Conservation (phyloP, 2,888 invertebrate species). For the Spisula solida region DNA sequence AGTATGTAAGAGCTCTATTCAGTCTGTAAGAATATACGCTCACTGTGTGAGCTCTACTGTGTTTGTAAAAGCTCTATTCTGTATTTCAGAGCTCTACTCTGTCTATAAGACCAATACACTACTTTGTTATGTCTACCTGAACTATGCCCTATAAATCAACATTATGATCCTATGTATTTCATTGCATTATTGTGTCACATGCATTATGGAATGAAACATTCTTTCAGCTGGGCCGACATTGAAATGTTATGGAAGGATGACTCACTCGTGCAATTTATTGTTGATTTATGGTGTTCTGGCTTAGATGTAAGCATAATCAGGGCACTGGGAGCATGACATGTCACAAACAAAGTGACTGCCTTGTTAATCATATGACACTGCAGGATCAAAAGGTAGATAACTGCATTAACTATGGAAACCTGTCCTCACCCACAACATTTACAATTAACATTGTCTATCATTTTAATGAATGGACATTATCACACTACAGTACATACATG, state of each 20-base stretch:
- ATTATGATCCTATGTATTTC: too few species aligned
- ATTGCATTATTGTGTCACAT: too few species aligned
- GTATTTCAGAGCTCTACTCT: too few species aligned
- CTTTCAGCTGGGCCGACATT: too few species aligned
- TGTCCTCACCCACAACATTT: constrained; percentile 38
- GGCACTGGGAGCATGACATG: constrained; percentile 18
- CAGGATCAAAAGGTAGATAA: constrained; percentile 33
- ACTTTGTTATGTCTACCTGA: too few species aligned
- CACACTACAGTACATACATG: not conserved
- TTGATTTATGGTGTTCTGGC: not conserved
- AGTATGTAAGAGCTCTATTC: too few species aligned
- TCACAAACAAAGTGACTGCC: not conserved
- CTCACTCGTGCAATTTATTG: not conserved
- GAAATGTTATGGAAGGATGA: not conserved
- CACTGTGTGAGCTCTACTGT: too few species aligned
- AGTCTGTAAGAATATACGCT: too few species aligned
- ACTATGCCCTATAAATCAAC: too few species aligned
- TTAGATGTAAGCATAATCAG: not conserved
- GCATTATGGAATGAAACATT: too few species aligned
- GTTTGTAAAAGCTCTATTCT: too few species aligned
- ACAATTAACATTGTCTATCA: not conserved
- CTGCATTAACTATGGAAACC: constrained; percentile 20
- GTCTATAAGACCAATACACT: too few species aligned
- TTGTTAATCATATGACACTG: constrained; percentile 33
- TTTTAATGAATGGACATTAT: constrained; percentile 38